Conservation (phyloP, 2,888 invertebrate genomes). For the Lochmaea capreae region DNA sequence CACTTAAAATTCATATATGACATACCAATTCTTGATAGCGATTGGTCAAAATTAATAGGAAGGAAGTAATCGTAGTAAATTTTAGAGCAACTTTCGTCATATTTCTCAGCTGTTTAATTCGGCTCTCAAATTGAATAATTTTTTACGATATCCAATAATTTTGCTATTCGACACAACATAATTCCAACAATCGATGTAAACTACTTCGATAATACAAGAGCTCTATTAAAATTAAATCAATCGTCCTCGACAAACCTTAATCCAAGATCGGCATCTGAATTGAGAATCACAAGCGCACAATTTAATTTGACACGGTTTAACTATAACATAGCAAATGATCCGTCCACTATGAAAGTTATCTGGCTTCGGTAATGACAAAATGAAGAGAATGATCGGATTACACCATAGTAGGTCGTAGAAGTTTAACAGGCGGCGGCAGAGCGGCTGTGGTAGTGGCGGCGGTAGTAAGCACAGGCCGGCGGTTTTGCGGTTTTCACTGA, state of each 20-base stretch:
- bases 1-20: no score
- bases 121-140: no score
- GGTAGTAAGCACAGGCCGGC: constrained; percentile 23
- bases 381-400: constrained; percentile 47
- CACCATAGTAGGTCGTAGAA: constrained; percentile 45
- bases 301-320: constrained; percentile 8
- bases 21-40: no score
- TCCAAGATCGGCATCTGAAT: neutral
- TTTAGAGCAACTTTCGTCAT: no score
- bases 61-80: no score
- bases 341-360: constrained; percentile 35
- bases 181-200: neutral
- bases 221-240: neutral
- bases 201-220: neutral
- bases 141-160: no score
- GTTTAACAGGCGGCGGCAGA: constrained; percentile 41
- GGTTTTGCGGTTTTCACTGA: constrained; percentile 31
- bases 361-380: constrained; percentile 48
- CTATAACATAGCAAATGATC: constrained; percentile 7
- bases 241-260: neutral
- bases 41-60: no score
- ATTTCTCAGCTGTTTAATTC: no score
- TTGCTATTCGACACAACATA: no score
- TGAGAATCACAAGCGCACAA: constrained; percentile 8
- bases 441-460: constrained; percentile 23